Conservation (phyloP, 2,888 invertebrate genomes). For the Chalcis sispes region DNA sequence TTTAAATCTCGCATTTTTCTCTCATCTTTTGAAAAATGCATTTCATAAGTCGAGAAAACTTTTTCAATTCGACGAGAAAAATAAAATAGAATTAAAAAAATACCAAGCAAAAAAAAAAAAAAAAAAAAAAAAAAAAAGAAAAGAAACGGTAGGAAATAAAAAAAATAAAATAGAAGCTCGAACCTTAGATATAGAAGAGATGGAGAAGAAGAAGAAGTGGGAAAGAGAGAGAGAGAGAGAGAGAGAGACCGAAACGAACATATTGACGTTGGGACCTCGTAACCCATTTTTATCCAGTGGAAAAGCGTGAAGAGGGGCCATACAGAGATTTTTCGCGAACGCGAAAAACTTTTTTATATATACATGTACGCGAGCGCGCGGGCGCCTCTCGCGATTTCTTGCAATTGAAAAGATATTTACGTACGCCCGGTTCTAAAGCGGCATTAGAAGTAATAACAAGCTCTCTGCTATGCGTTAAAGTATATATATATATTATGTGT, state of each 20-base stretch:
- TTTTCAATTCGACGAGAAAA: slow-evolving; percentile 52
- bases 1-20: slow-evolving; percentile 55
- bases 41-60: slow-evolving; percentile 56
- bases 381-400: slow-evolving; percentile 36
- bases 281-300: slow-evolving; percentile 39
- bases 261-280: slow-evolving; percentile 48
- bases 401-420: slow-evolving; percentile 49
- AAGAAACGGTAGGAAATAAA: neutral
- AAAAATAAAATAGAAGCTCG: too few species aligned
- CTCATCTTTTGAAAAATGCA: slow-evolving; percentile 57
- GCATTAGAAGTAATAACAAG: slow-evolving; percentile 44
- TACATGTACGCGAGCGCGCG: too few species aligned
- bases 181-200: slow-evolving; percentile 22
- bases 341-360: slow-evolving; percentile 29
- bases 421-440: neutral
- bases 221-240: neutral
- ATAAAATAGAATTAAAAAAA: slow-evolving; percentile 22
- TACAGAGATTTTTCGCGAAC: slow-evolving; percentile 27
- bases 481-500: too few species aligned
- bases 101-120: neutral
- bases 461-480: slow-evolving; percentile 9
- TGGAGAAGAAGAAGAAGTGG: neutral
- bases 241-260: slow-evolving; percentile 26
- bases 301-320: neutral
- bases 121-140: neutral